phyloP scores from a whole-genome alignment of 2,113 vertebrate genomes.

The Corydoras maculifer region DNA sequence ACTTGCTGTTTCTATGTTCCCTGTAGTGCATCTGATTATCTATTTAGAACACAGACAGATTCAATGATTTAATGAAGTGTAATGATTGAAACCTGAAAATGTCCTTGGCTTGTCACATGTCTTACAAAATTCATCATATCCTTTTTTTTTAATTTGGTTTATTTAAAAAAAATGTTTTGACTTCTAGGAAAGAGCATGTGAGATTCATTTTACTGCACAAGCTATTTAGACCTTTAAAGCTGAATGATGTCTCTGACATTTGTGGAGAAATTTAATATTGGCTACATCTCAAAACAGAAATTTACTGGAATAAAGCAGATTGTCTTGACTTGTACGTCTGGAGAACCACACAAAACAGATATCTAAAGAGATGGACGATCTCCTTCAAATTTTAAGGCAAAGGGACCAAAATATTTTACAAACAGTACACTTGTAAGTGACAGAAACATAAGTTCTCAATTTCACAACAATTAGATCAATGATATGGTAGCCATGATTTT shows the following conservation, averaged over 20 bases:
- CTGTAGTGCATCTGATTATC: constrained; percentile 42
- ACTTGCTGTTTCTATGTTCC: constrained; percentile 27
- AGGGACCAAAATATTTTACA: not conserved
- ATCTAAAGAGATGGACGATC: not conserved
- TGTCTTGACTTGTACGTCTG: constrained; percentile 38
- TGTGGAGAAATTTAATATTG: constrained; percentile 41
- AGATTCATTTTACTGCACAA: constrained; percentile 40
- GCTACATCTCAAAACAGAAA: constrained; percentile 34
- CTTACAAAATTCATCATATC: constrained; percentile 43
- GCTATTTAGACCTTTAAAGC: constrained; percentile 41
- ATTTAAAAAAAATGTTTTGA: constrained; percentile 20
- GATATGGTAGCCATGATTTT: constrained; percentile 25
- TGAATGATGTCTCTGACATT: constrained; percentile 47
- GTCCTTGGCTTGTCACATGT: constrained; percentile 22
- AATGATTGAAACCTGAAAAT: constrained; percentile 46
- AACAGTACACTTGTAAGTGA: constrained; percentile 2
- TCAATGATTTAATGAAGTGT: constrained; percentile 42
- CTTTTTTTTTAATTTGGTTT: constrained; percentile 37
- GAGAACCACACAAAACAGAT: constrained; percentile 4
- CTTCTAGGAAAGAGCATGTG: constrained; percentile 33
- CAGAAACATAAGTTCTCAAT: constrained; percentile 12
- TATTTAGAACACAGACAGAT: constrained; percentile 48
- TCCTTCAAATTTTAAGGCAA: not conserved
- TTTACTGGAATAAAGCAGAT: constrained; percentile 10
- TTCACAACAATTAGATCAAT: constrained; percentile 39